Evolutionary conservation across 2,888 invertebrate species (phyloP), one percentile per base, ranked within the genome.

Genomic region (Parnassius smintheus): DNA sequence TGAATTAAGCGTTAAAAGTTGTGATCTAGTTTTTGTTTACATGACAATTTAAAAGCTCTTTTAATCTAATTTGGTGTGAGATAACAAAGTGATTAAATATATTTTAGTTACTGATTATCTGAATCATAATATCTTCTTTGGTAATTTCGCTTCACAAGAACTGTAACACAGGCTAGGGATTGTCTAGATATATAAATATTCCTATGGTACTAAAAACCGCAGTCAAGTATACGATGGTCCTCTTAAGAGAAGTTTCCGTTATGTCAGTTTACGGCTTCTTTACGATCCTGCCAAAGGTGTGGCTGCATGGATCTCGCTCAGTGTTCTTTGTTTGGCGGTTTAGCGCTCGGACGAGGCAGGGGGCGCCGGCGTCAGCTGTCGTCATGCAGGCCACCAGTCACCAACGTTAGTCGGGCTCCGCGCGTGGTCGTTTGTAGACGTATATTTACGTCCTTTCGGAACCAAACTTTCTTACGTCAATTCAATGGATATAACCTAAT

Each of bases 401-500:
- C 49, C 49, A 49, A 8, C 49, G 49, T 49, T 49, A 87, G 88
- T 87, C 78, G 78, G 73, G 78, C 75, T 76, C 76, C 73, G 76
- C 70, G 67, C 73, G 69, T 70, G 70, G 73, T 69, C 66, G 66
- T 35, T 53, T 53, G 62, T 68, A 73, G 72, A 80, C 81, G 85
- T 81, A 1, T 49, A 48, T 59, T 65, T 68, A 68, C 73, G 71
- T 75, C 72, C 70, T 70, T 66, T 65, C 53, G 61, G 62, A 67
- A 65, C 76, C 78, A 91, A 91, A 91, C 90, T 91, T 91, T 91
- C 80, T 90, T 91, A 91, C 90, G 89, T 88, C 87, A 87, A 87
- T 86, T 88, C 88, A 88, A 91, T 91, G 91, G 91, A 91, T 91
- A 91, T 91, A 91, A 91, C 91, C 90, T 91, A 91, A 91, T 80